Evolutionary conservation across 2,113 vertebrate species (phyloP).

Genomic region (Marmota flaviventris): DNA sequence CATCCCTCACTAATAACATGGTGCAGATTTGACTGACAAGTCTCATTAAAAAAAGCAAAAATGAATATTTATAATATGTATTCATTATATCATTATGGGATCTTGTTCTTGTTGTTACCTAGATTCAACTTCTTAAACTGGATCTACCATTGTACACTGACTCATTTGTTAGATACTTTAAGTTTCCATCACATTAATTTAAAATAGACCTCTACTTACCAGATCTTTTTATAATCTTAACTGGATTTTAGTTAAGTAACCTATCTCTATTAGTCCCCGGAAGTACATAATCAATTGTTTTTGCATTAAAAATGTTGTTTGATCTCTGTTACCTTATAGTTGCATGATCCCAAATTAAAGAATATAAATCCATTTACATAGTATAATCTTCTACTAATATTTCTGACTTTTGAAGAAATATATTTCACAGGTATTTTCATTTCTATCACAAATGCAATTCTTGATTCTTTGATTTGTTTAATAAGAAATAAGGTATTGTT

Average conservation of each 20-base stretch:
- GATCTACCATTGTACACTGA: background rate
- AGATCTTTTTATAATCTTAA: background rate
- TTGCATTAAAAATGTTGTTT: background rate
- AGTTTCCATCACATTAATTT: background rate
- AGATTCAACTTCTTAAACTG: background rate
- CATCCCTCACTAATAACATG: background rate
- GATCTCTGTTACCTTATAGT: background rate
- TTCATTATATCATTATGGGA: background rate
- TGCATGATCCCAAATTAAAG: background rate
- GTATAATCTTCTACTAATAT: background rate
- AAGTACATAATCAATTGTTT: background rate
- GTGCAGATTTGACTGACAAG: background rate
- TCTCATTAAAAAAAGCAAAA: background rate
- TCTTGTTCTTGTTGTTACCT: background rate
- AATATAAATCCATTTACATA: background rate
- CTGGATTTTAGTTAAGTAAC: background rate
- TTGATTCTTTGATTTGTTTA: background rate
- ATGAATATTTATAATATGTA: background rate
- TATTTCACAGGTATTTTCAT: background rate
- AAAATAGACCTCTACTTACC: background rate
- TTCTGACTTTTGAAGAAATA: background rate
- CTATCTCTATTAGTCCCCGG: background rate
- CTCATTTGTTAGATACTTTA: background rate
- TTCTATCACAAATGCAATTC: background rate
- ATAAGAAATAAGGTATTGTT: background rate